Conservation (phyloP, 1,140 invertebrate genomes). For the Panulirus ornatus region DNA sequence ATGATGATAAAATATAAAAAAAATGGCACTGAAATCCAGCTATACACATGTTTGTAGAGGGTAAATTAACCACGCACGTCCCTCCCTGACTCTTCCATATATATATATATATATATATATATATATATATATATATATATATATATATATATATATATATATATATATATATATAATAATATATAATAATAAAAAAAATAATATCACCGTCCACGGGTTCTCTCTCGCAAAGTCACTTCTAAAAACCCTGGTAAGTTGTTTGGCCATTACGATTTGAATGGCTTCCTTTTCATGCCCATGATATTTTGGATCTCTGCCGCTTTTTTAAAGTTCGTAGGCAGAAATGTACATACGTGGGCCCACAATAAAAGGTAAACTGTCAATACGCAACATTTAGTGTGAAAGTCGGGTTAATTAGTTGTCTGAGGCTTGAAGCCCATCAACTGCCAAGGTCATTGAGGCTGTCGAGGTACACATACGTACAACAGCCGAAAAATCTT, state of each 20-base stretch:
- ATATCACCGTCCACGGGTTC: background rate
- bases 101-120: conserved; percentile 7
- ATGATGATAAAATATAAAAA: no score
- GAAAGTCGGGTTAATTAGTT: background rate
- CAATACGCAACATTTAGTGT: no score
- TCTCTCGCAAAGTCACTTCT: background rate
- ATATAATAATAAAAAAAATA: background rate
- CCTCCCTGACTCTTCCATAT: no score
- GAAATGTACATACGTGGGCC: background rate
- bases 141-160: conserved; percentile 14
- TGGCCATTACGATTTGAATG: background rate
- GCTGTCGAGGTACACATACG: background rate
- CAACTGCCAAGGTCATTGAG: background rate
- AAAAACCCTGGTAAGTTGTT: background rate
- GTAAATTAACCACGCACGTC: no score
- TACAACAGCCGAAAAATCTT: background rate
- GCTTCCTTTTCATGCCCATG: background rate
- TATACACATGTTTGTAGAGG: no score
- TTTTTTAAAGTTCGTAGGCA: background rate
- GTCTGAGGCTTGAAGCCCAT: background rate
- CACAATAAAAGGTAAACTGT: no score
- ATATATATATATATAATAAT: background rate
- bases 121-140: conserved; percentile 14
- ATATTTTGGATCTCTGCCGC: background rate
- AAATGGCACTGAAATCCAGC: no score